phyloP scores from a whole-genome alignment of 2,888 invertebrate species.

The Eustalomyia histrio region DNA sequence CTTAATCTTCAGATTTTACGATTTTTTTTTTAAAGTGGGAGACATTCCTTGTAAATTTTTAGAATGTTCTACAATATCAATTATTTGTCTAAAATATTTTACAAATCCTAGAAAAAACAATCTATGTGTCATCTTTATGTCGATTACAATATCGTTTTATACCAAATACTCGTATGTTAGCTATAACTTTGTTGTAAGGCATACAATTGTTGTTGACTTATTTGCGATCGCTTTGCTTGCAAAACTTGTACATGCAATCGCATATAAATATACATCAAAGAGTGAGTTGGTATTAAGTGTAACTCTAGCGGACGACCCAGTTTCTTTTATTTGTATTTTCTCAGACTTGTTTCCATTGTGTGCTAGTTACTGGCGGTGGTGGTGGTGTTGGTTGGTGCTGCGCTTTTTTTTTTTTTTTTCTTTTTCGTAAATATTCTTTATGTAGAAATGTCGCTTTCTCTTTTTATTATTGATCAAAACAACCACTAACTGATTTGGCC shows the following conservation, averaged over 20 bases:
- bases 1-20: no score
- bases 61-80: no score
- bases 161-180: background rate
- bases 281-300: constrained; percentile 19
- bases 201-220: background rate
- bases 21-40: no score
- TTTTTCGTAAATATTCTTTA: constrained; percentile 56
- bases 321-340: constrained; percentile 43
- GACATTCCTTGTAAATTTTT: no score
- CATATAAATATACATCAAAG: constrained; percentile 9
- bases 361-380: constrained; percentile 46
- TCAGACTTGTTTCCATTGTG: constrained; percentile 63
- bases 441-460: constrained; percentile 65
- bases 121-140: background rate
- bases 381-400: constrained; percentile 46
- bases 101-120: background rate
- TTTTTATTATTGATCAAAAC: constrained; percentile 56
- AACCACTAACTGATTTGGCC: constrained; percentile 55
- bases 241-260: constrained; percentile 10
- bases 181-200: constrained; percentile 27
- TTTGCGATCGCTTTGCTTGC: constrained; percentile 28
- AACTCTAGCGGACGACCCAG: constrained; percentile 62
- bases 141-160: background rate
- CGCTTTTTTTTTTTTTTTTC: constrained; percentile 36
- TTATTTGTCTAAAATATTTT: no score